Conservation (phyloP, 2,888 invertebrate genomes). For the Timema cristinae region DNA sequence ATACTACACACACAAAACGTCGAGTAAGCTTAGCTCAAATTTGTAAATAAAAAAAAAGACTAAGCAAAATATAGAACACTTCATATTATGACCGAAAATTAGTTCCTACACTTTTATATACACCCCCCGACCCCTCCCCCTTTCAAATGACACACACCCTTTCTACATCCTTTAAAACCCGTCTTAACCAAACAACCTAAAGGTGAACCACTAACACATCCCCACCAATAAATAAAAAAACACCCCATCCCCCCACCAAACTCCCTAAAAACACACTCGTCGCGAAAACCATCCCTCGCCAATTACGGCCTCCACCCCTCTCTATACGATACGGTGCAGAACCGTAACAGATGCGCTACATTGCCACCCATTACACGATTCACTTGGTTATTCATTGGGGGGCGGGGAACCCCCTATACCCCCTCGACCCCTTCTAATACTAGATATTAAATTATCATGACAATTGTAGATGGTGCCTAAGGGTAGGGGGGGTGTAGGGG, state of each 20-base stretch:
- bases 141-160: not conserved
- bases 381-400: conserved; percentile 28
- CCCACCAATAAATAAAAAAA: conserved; percentile 14
- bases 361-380: conserved; percentile 27
- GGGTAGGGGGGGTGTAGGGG: not conserved
- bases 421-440: conserved; percentile 16
- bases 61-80: too few relatives aligned
- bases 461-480: conserved; percentile 24
- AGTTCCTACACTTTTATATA: too few relatives aligned
- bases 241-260: not conserved
- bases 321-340: conserved; percentile 5
- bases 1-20: too few relatives aligned
- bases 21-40: too few relatives aligned
- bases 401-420: not conserved
- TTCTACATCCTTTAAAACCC: not conserved
- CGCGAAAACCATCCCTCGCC: too few relatives aligned
- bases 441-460: conserved; percentile 33
- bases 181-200: not conserved
- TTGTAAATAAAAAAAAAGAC: too few relatives aligned
- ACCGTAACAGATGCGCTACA: conserved; percentile 23
- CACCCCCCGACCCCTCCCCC: too few relatives aligned
- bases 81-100: too few relatives aligned
- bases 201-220: conserved; percentile 7
- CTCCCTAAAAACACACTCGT: not conserved
- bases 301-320: not conserved